phyloP scores from a whole-genome alignment of 2,888 invertebrate species.

The Linnaemya tessellans region DNA sequence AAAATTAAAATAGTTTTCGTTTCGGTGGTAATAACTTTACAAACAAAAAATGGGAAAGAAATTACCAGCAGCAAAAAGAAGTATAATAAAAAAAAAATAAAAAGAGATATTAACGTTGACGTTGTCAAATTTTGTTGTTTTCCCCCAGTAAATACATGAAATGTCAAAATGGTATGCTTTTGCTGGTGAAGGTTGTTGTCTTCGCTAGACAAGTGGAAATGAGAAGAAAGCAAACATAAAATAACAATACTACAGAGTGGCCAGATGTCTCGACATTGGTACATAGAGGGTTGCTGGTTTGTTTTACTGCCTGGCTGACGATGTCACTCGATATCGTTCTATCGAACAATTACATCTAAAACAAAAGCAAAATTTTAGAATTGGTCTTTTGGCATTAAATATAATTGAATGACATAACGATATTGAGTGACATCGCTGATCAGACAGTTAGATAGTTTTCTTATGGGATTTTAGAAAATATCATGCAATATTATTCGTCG shows the following conservation, averaged over 20 bases:
- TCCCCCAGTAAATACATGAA: conserved; percentile 57
- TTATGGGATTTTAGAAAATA: background rate
- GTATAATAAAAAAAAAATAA: conserved; percentile 31
- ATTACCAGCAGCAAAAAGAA: conserved; percentile 61
- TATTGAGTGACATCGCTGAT: no score
- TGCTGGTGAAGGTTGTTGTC: conserved; percentile 11
- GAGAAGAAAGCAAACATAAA: background rate
- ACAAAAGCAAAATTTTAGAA: no score
- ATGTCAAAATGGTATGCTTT: conserved; percentile 16
- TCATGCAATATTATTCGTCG: no score
- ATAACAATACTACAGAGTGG: background rate
- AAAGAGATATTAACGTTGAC: conserved; percentile 69
- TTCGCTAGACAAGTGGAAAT: conserved; percentile 25
- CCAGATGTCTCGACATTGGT: background rate
- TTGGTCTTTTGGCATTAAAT: no score
- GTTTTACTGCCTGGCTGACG: no score
- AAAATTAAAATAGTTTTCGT: conserved; percentile 66
- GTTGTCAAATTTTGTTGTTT: conserved; percentile 69
- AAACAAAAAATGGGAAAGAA: conserved; percentile 61
- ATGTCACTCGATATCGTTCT: no score
- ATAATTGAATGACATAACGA: no score
- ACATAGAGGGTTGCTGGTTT: background rate
- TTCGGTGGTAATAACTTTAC: conserved; percentile 73
- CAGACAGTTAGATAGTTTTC: background rate
- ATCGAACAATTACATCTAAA: no score